These are phyloP conservation scores for Homarus americanus DNA, from an alignment of 1,140 invertebrate species.

Conservation along the genomic window DNA sequence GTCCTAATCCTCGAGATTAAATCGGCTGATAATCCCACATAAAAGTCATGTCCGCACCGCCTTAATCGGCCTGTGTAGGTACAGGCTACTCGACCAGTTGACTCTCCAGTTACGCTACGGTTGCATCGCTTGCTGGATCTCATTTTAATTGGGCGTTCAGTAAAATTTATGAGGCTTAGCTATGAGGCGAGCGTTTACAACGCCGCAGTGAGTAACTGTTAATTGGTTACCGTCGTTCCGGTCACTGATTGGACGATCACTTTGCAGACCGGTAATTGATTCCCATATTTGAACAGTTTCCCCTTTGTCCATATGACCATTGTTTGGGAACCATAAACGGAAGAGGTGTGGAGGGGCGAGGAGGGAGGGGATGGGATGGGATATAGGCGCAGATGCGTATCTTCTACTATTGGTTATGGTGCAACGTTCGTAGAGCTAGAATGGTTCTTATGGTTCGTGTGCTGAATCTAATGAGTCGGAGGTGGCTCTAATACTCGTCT, in stretches of 20 bases:
- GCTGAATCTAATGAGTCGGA: too few relatives aligned
- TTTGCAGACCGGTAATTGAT: not conserved
- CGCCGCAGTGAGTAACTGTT: not conserved
- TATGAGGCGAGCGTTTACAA: not conserved
- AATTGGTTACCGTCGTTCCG: slow-evolving; percentile 1
- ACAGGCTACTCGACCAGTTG: not conserved
- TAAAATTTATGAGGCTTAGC: not conserved
- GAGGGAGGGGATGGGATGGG: too few relatives aligned
- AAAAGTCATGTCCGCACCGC: not conserved
- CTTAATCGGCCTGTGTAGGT: not conserved
- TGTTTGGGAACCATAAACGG: too few relatives aligned
- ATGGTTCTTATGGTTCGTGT: too few relatives aligned
- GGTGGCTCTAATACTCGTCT: too few relatives aligned
- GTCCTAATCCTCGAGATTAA: not conserved
- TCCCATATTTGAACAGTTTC: not conserved
- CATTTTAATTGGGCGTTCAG: not conserved
- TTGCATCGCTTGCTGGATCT: not conserved
- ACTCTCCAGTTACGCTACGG: not conserved
- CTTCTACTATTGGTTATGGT: too few relatives aligned
- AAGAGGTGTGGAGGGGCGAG: too few relatives aligned
- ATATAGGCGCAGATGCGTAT: too few relatives aligned
- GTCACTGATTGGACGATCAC: not conserved
- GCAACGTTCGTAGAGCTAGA: too few relatives aligned
- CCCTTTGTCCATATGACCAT: too few relatives aligned
- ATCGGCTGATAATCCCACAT: not conserved